phyloP scores from a whole-genome alignment of 2,888 invertebrate genomes.

The Scaptodrosophila latifasciaeformis region DNA sequence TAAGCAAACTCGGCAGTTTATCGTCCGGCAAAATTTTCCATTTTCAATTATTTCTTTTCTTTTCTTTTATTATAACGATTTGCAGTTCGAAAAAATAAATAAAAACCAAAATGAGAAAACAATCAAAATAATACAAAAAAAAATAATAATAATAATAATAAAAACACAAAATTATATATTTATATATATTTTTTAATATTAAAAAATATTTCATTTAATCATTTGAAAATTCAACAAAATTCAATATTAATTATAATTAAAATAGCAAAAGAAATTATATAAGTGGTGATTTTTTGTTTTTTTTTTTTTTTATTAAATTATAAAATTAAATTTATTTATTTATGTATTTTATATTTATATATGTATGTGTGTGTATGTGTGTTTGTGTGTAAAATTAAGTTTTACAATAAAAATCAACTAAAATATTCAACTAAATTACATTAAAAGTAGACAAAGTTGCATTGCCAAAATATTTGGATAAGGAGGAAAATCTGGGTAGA shows the following conservation, averaged over 20 bases:
- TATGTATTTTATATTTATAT: slow-evolving; percentile 34
- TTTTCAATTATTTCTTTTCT: slow-evolving; percentile 6
- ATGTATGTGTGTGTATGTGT: slow-evolving; percentile 26
- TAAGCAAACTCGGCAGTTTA: slow-evolving; percentile 51
- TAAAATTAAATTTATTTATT: slow-evolving; percentile 58
- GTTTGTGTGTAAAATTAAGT: slow-evolving; percentile 16
- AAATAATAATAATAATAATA: slow-evolving; percentile 28
- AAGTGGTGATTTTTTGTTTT: slow-evolving; percentile 31
- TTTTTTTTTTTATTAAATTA: slow-evolving; percentile 41
- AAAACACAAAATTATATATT: slow-evolving; percentile 28
- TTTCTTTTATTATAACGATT: slow-evolving; percentile 16
- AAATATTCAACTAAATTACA: slow-evolving; percentile 75
- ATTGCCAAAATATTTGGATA: slow-evolving; percentile 33
- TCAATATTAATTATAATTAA: slow-evolving; percentile 62
- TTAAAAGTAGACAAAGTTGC: slow-evolving; percentile 66
- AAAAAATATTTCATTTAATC: slow-evolving; percentile 70
- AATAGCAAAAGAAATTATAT: slow-evolving; percentile 56
- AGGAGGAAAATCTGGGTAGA: slow-evolving; percentile 3
- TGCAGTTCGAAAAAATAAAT: slow-evolving; percentile 34
- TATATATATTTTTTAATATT: slow-evolving; percentile 58
- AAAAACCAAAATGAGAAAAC: slow-evolving; percentile 36
- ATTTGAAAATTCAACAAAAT: slow-evolving; percentile 75
- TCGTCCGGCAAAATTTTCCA: slow-evolving; percentile 37
- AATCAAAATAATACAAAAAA: slow-evolving; percentile 29
- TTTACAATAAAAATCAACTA: slow-evolving; percentile 72